phyloP scores from a whole-genome alignment of 1,140 invertebrate species.

The Carposina sasakii region DNA sequence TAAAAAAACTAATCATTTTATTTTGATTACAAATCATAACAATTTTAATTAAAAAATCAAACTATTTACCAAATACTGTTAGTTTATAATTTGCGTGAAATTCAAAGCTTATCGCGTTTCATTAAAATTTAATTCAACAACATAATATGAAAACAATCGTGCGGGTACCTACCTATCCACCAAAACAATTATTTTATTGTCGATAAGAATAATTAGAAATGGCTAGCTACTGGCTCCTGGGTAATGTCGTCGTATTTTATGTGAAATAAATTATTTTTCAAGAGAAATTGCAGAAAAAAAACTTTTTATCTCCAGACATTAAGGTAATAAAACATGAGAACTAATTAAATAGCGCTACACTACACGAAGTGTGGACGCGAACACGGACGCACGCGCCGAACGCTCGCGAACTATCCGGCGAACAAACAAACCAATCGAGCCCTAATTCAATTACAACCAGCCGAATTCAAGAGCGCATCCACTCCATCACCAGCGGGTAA shows the following conservation, averaged over 20 bases:
- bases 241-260: too few relatives aligned
- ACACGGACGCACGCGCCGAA: constrained; percentile 1
- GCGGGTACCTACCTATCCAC: constrained; percentile 8
- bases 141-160: constrained; percentile 25
- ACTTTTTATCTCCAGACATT: constrained; percentile 54
- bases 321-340: constrained; percentile 63
- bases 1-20: constrained; percentile 49
- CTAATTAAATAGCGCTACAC: constrained; percentile 61
- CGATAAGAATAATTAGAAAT: constrained; percentile 46
- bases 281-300: constrained; percentile 35
- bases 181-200: constrained; percentile 45
- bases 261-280: constrained; percentile 38
- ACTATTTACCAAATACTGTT: constrained; percentile 64
- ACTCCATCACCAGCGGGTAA: constrained; percentile 23
- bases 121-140: constrained; percentile 53
- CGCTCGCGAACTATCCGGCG: neutral
- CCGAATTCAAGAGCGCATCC: constrained; percentile 41
- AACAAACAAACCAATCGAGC: constrained; percentile 38
- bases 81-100: constrained; percentile 61
- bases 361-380: neutral
- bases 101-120: constrained; percentile 55
- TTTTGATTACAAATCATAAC: constrained; percentile 32
- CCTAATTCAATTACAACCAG: constrained; percentile 60
- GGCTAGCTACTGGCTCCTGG: constrained; percentile 26
- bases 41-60: constrained; percentile 66